Base-by-base conservation (phyloP, 2,113 vertebrate genomes). In the Vulpes ferrilata region DNA sequence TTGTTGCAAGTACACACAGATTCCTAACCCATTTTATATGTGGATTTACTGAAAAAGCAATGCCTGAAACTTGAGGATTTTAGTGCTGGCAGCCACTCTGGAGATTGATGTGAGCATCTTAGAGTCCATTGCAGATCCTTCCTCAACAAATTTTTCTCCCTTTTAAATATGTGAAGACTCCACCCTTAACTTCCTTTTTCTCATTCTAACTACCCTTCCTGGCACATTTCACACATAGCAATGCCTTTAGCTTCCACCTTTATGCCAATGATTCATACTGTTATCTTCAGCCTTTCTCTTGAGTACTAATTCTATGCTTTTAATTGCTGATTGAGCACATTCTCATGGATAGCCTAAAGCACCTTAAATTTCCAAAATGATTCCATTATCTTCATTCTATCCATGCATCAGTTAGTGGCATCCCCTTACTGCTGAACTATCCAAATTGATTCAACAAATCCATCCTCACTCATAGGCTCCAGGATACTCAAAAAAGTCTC, bases 401-500 rank as follows among this genome's bases (percentile, higher is more conserved):
- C 20, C 17, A 25, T 12, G 1, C 30, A 51, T 85, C 71, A 38
- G 17, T 64, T 96, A 51, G 81, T 81, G 51, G 16, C 57, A 92
- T 59, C 19, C 11, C 53, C 38, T 73, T 88, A 88, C 35, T 84
- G 65, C n/a, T 32, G 82, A 30, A 88, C 30, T 67, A 7, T 92
- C 51, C 79, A 88, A 88, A 83, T 38, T 83, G 38, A 67, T 55
- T 78, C 89, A 62, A 43, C 53, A 43, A 79, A 95, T 87, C 55
- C 6, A 25, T 15, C 27, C 12, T 48, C 55, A 84, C 16, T 32
- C 2, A 16, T 20, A 12, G 78, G 60, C 57, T 57, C 62, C 64
- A 96, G n/a, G n/a, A 59, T 88, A 23, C 48, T 88, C 82, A 83
- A 96, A 96, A 59, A 60, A n/a, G 5, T 1, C 32, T 79, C 27